Evolutionary conservation across 2,888 invertebrate genomes (phyloP).

Genomic region (Elgonia sp.): DNA sequence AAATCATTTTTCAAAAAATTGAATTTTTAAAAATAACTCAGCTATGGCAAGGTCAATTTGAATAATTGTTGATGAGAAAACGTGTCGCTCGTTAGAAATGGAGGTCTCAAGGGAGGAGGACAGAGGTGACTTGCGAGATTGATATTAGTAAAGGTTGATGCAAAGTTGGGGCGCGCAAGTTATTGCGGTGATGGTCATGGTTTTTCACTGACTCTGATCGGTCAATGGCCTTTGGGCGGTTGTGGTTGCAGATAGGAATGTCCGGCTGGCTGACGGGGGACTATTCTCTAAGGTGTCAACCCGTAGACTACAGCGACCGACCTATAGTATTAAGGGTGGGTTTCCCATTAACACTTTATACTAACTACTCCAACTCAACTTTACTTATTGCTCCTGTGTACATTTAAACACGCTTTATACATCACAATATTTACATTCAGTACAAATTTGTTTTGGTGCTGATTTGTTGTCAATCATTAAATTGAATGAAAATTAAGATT

Average conservation of each 20-base stretch:
- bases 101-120: not conserved
- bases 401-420: conserved; percentile 6
- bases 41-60: too few species aligned
- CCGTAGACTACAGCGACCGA: conserved; percentile 97
- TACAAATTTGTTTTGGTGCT: not conserved
- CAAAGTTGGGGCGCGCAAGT: conserved; percentile 62
- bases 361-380: conserved; percentile 50
- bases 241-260: conserved; percentile 93
- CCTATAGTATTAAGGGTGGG: conserved; percentile 97
- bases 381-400: not conserved
- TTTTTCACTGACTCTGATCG: conserved; percentile 81
- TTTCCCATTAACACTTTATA: conserved; percentile 81
- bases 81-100: conserved; percentile 30
- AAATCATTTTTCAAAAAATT: too few species aligned
- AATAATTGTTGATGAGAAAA: too few species aligned
- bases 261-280: conserved; percentile 98
- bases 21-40: conserved; percentile 14
- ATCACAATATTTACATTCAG: not conserved
- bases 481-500: too few species aligned
- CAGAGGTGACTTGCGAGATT: conserved; percentile 49
- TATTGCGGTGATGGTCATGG: conserved; percentile 78
- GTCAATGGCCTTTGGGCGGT: conserved; percentile 85
- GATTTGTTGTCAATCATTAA: not conserved
- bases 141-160: conserved; percentile 47
- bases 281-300: conserved; percentile 98